Base-by-base conservation (phyloP, 2,113 vertebrate genomes). In the Sylvia atricapilla region DNA sequence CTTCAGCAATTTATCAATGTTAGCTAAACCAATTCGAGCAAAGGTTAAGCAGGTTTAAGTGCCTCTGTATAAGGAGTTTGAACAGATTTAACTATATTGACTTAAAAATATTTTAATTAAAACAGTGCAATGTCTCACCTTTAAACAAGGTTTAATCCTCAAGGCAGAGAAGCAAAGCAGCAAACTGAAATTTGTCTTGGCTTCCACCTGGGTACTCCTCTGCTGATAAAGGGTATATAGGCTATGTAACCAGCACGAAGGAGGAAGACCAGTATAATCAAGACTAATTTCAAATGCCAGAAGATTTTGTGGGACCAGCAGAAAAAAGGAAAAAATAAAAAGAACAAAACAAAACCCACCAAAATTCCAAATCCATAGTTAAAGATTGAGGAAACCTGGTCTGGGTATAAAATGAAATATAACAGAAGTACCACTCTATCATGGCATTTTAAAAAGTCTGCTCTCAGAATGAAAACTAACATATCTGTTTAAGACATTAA, bases 1-100 rank as follows among this genome's bases (percentile, higher is more conserved):
- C 87, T 95, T 93, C 93, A 95, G 93, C 90, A 94, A 95, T 94
- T 96, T 96, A 95, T 94, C 94, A 91, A 83, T 66, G 59, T 79
- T 95, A 92, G 84, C 84, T 90, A 91, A 96, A 91, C 75, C 78
- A 93, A 91, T 93, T 95, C 58, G 79, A 91, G 63, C 66, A 94
- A 96, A 95, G 95, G 87, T 89, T 95, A 96, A 95, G 87, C 70
- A 91, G 87, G 89, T 97, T 95, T 93, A 95, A 95, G 63, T 90
- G 84, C 84, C 82, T 80, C 67, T 95, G 67, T 92, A 85, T 83
- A 89, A 91, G 78, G 75, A 79, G 70, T 85, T 80, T 85, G 67
- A 89, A 87, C 70, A 87, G 41, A 87, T 90, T 93, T 96, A 94
- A 95, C 58, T 83, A 73, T 30, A 95, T 77, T 91, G 87, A 95